phyloP scores from a whole-genome alignment of 2,113 vertebrate genomes.

The Rhinopomastus cyanomelas region DNA sequence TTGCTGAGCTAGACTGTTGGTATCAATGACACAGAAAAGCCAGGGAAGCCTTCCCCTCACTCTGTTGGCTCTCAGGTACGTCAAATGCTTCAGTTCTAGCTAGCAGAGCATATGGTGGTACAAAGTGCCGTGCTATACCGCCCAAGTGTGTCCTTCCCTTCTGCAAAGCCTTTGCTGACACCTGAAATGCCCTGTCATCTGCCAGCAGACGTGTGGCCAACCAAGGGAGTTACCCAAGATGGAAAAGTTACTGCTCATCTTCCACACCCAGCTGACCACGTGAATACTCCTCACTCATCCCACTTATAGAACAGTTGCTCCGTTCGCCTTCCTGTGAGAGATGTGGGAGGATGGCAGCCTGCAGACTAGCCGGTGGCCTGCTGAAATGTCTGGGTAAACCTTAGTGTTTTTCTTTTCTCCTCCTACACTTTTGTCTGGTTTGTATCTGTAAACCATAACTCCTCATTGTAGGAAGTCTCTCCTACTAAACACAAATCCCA shows the following conservation, averaged over 20 bases:
- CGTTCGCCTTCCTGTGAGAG: background rate
- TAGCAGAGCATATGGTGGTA: background rate
- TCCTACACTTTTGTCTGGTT: constrained; percentile 39
- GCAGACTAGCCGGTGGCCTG: background rate
- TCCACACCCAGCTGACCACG: background rate
- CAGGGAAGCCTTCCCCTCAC: background rate
- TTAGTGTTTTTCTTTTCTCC: constrained; percentile 21
- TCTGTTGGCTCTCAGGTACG: background rate
- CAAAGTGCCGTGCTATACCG: background rate
- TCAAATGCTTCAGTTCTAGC: background rate
- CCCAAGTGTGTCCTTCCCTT: background rate
- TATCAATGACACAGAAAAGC: background rate
- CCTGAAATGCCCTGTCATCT: background rate
- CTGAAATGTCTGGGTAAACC: constrained; percentile 3
- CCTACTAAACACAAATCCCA: background rate
- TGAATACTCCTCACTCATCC: fast-evolving
- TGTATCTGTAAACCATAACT: constrained; percentile 45
- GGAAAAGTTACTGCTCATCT: background rate
- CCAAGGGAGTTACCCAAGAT: background rate
- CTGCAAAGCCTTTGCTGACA: background rate
- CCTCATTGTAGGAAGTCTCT: constrained; percentile 32
- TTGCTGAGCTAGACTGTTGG: background rate
- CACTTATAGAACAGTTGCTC: background rate
- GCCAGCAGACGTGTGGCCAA: background rate
- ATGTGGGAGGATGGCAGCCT: background rate